These are phyloP conservation scores for Chaitophorus viminalis DNA, from an alignment of 2,888 invertebrate species.

Conservation along the genomic window DNA sequence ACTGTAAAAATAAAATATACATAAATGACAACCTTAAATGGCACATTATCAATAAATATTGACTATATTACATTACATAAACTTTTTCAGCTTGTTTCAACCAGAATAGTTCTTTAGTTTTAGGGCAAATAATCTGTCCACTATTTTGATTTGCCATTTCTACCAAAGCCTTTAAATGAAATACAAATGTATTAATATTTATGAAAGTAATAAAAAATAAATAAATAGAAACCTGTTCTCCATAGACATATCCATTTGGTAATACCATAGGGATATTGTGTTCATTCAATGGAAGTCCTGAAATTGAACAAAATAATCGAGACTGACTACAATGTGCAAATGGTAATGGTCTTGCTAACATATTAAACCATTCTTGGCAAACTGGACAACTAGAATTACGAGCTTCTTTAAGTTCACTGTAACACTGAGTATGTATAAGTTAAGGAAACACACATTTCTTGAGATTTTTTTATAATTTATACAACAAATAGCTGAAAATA, in stretches of 20 bases:
- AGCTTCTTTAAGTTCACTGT: slow-evolving; percentile 73
- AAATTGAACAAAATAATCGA: slow-evolving; percentile 89
- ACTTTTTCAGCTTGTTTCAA: slow-evolving; percentile 95
- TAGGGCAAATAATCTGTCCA: slow-evolving; percentile 91
- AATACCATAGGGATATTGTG: slow-evolving; percentile 98
- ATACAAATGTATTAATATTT: slow-evolving; percentile 62
- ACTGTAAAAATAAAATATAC: not conserved
- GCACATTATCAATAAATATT: slow-evolving; percentile 34
- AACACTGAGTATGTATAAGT: slow-evolving; percentile 74
- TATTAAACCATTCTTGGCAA: slow-evolving; percentile 87
- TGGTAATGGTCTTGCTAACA: slow-evolving; percentile 86
- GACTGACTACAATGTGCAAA: slow-evolving; percentile 97
- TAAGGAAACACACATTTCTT: slow-evolving; percentile 66
- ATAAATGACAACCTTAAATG: slow-evolving; percentile 26
- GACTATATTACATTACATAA: slow-evolving; percentile 85
- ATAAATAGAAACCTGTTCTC: slow-evolving; percentile 77
- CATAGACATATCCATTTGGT: slow-evolving; percentile 98
- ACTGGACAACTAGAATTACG: slow-evolving; percentile 91
- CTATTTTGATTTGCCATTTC: slow-evolving; percentile 91
- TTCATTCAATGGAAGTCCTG: slow-evolving; percentile 92
- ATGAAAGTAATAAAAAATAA: not conserved
- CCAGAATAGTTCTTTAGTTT: slow-evolving; percentile 91
- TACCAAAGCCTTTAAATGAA: slow-evolving; percentile 78
- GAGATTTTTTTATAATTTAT: not conserved
- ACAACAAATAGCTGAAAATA: too few relatives aligned